These are phyloP conservation scores for Graptemys geographica DNA, from an alignment of 2,797 vertebrate genomes.

Conservation along the genomic window DNA sequence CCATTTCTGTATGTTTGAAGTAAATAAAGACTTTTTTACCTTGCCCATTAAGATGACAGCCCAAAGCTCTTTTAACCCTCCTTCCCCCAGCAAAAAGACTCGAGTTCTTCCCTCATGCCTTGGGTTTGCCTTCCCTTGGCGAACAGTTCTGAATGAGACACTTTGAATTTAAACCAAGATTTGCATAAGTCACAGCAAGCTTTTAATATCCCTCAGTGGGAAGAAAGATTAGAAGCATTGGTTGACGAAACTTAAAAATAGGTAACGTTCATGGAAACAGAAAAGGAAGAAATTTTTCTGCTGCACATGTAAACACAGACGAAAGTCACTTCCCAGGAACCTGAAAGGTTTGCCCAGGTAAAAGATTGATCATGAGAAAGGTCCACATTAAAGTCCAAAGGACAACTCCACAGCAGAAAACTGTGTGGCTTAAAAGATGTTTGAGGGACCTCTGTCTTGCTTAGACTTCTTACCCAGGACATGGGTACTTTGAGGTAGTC, in stretches of 20 bases:
- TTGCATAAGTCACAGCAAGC: neutral
- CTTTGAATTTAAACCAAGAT: neutral
- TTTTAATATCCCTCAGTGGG: neutral
- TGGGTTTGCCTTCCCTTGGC: neutral
- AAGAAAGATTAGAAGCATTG: neutral
- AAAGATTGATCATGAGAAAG: conserved; percentile 2
- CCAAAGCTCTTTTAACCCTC: neutral
- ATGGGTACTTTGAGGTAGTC: conserved; percentile 66
- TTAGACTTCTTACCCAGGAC: conserved; percentile 72
- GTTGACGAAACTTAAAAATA: neutral
- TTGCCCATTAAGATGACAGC: neutral
- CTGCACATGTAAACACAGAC: neutral
- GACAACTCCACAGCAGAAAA: conserved; percentile 61
- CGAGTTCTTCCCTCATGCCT: neutral
- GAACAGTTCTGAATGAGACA: neutral
- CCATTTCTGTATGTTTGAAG: neutral
- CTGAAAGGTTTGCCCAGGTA: neutral
- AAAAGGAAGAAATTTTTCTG: neutral
- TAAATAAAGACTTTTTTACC: neutral
- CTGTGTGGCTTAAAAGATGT: conserved; percentile 38
- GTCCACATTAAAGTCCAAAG: conserved; percentile 18
- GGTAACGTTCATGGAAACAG: neutral
- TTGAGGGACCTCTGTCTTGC: conserved; percentile 59
- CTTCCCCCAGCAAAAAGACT: neutral
- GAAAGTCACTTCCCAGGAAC: conserved; percentile 6